Conservation (phyloP, 2,797 vertebrate genomes). For the Chaetodon trifasciatus region DNA sequence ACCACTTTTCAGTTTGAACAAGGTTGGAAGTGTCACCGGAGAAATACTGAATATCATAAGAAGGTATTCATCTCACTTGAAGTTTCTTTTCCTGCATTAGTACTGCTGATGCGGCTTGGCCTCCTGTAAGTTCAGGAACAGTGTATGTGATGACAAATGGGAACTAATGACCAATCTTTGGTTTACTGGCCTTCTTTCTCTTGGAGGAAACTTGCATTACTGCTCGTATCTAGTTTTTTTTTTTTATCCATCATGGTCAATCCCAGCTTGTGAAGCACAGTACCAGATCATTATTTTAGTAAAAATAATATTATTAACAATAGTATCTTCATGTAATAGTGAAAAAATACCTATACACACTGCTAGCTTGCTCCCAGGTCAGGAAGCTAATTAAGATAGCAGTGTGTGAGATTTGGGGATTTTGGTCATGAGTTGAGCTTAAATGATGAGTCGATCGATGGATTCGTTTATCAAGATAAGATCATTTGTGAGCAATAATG, state of each 20-base stretch:
- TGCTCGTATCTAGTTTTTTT: neutral
- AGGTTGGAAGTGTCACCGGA: constrained; percentile 41
- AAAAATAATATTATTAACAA: neutral
- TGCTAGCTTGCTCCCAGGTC: too few species aligned
- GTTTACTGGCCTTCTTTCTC: constrained; percentile 27
- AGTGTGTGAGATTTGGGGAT: neutral
- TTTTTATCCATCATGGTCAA: neutral
- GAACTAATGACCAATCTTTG: constrained; percentile 23
- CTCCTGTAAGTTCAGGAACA: constrained; percentile 2
- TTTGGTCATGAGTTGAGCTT: too few species aligned
- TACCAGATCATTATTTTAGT: neutral
- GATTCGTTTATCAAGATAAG: neutral
- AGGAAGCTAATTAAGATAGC: neutral
- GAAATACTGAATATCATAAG: constrained; percentile 44
- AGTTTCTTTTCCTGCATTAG: constrained; percentile 18
- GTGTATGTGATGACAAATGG: constrained; percentile 18
- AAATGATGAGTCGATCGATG: neutral
- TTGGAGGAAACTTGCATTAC: neutral
- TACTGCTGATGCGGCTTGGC: constrained; percentile 7
- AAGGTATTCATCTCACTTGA: constrained; percentile 64
- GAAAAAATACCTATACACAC: neutral
- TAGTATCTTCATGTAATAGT: neutral
- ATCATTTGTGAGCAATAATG: neutral
- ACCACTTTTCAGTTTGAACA: constrained; percentile 68
- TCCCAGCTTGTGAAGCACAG: neutral